Evolutionary conservation across 53 echinoderm and acorn worm genomes (phyloP).

Genomic region (Crossaster papposus): DNA sequence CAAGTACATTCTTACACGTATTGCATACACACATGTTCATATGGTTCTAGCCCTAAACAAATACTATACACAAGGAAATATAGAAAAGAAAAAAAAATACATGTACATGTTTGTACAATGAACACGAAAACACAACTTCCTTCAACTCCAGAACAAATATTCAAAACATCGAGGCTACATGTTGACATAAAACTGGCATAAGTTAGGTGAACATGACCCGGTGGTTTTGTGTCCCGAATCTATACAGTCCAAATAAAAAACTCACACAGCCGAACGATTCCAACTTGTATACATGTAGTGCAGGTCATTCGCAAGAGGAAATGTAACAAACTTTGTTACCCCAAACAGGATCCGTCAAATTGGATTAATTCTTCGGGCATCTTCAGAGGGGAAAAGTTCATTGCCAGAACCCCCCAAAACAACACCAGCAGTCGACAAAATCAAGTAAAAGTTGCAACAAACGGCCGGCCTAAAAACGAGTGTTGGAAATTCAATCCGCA

Average conservation of each 20-base stretch:
- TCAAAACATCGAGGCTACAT: not conserved
- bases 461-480: too few species aligned
- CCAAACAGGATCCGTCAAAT: not conserved
- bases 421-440: too few species aligned
- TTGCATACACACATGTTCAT: too few species aligned
- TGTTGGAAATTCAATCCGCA: not conserved
- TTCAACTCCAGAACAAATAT: not conserved
- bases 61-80: too few species aligned
- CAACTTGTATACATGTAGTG: not conserved
- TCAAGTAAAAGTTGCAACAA: too few species aligned
- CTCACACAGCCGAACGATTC: not conserved
- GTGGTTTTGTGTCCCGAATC: not conserved
- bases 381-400: slow-evolving; percentile 11
- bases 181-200: not conserved
- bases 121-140: not conserved
- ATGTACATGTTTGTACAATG: not conserved
- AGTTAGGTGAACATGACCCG: too few species aligned
- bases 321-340: not conserved
- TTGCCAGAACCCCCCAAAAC: not conserved
- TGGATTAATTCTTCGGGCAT: not conserved
- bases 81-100: too few species aligned
- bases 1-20: too few species aligned
- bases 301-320: not conserved
- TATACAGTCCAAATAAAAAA: not conserved
- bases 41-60: too few species aligned